Conservation (phyloP, 2,888 invertebrate genomes). For the Nesidiocoris tenuis region DNA sequence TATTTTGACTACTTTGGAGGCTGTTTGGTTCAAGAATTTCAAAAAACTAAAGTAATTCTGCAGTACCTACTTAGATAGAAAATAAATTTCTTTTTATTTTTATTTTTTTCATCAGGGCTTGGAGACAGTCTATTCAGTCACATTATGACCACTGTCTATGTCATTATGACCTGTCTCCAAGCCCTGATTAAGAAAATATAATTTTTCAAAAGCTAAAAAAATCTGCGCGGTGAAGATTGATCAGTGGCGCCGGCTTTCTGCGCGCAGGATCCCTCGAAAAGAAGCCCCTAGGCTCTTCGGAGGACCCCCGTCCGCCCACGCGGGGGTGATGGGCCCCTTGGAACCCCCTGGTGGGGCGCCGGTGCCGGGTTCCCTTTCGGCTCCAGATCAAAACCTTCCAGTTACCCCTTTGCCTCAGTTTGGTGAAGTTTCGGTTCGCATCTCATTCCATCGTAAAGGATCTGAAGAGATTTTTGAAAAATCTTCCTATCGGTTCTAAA, state of each 20-base stretch:
- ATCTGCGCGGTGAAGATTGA: no score
- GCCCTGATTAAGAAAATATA: no score
- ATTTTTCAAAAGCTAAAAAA: no score
- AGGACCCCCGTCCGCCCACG: slow-evolving; percentile 1
- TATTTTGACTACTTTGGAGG: no score
- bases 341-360: background rate
- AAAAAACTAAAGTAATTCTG: no score
- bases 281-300: slow-evolving; percentile 14
- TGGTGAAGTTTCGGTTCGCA: slow-evolving; percentile 25
- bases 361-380: background rate
- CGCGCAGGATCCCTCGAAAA: background rate
- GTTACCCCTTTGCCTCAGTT: slow-evolving; percentile 32
- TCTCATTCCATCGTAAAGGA: background rate
- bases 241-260: background rate
- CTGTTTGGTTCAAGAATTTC: no score
- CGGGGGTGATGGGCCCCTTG: background rate
- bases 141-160: no score
- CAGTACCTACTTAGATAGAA: no score
- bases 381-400: slow-evolving; percentile 6
- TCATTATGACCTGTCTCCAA: no score
- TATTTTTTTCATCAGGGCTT: no score
- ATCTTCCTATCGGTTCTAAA: background rate
- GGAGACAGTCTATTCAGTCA: no score
- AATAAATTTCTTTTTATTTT: no score
- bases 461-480: background rate